These are phyloP conservation scores for Drosophila sp. DNA, from an alignment of 1,140 invertebrate genomes.

Conservation along the genomic window DNA sequence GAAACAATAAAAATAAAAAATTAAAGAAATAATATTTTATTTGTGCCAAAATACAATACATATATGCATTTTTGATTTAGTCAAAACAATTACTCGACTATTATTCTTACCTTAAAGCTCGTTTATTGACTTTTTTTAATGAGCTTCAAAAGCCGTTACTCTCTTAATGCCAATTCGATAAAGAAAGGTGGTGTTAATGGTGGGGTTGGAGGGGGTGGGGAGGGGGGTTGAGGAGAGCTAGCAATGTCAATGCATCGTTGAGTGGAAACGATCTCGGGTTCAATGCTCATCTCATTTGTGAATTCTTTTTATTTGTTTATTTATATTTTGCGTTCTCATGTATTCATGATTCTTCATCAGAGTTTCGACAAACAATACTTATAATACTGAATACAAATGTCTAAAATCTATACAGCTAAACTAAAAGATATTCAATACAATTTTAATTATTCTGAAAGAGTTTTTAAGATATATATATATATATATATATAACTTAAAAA, in stretches of 20 bases:
- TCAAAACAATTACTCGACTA: neutral
- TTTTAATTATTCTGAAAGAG: neutral
- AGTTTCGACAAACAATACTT: no score
- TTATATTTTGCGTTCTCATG: neutral
- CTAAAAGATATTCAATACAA: no score
- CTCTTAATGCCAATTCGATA: neutral
- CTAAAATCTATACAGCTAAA: no score
- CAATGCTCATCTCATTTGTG: constrained; percentile 55
- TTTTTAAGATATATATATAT: no score
- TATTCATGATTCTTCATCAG: no score
- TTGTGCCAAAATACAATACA: no score
- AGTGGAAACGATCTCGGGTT: constrained; percentile 27
- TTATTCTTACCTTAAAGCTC: constrained; percentile 23
- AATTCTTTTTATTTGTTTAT: neutral
- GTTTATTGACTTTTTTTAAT: constrained; percentile 42
- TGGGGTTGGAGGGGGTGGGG: neutral
- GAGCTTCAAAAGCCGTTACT: constrained; percentile 49
- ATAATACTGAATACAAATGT: no score
- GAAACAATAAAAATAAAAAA: no score
- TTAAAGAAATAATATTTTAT: no score
- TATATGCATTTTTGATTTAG: no score
- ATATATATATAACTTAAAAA: no score
- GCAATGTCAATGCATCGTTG: constrained; percentile 65
- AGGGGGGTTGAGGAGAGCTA: constrained; percentile 1
- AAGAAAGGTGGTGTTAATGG: neutral